These are phyloP conservation scores for Megalonaias nervosa DNA, from an alignment of 1,140 invertebrate genomes.

Conservation along the genomic window DNA sequence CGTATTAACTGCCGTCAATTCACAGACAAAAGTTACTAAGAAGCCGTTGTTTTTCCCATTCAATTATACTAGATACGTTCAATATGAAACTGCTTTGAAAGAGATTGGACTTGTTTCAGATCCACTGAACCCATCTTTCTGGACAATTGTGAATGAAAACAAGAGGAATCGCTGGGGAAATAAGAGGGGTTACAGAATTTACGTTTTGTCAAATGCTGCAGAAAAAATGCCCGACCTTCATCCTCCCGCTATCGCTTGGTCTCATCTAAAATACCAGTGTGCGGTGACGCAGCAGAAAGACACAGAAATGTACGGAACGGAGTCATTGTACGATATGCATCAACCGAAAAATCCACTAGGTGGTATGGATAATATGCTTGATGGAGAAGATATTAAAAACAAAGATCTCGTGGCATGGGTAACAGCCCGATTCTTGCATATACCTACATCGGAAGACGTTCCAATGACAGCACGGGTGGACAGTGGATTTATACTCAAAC, in stretches of 20 bases:
- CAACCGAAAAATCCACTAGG: slow-evolving; percentile 11
- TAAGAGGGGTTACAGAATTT: slow-evolving; percentile 18
- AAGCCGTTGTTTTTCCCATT: slow-evolving; percentile 10
- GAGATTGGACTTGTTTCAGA: slow-evolving; percentile 19
- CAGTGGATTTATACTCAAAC: slow-evolving; percentile 36
- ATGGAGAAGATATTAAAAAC: slow-evolving; percentile 20
- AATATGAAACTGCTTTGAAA: slow-evolving; percentile 7
- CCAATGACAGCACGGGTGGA: slow-evolving; percentile 30
- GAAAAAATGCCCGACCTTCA: slow-evolving; percentile 26
- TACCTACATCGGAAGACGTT: slow-evolving; percentile 34
- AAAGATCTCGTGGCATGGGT: slow-evolving; percentile 36
- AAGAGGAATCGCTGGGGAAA: slow-evolving; percentile 22
- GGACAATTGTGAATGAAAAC: slow-evolving; percentile 29
- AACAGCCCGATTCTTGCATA: slow-evolving; percentile 31
- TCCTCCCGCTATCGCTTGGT: slow-evolving; percentile 19
- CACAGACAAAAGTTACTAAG: slow-evolving; percentile 11
- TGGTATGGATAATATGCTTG: slow-evolving; percentile 21
- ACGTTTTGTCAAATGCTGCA: slow-evolving; percentile 9
- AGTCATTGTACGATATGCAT: slow-evolving; percentile 27
- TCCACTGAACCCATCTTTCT: slow-evolving; percentile 16
- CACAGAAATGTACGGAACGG: slow-evolving; percentile 15
- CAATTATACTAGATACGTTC: slow-evolving; percentile 17
- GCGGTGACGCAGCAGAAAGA: slow-evolving; percentile 32
- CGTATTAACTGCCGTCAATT: slow-evolving; percentile 8
- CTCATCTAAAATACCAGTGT: slow-evolving; percentile 18